Base-by-base conservation (phyloP, 2,113 vertebrate species). In the Glareola pratincola region DNA sequence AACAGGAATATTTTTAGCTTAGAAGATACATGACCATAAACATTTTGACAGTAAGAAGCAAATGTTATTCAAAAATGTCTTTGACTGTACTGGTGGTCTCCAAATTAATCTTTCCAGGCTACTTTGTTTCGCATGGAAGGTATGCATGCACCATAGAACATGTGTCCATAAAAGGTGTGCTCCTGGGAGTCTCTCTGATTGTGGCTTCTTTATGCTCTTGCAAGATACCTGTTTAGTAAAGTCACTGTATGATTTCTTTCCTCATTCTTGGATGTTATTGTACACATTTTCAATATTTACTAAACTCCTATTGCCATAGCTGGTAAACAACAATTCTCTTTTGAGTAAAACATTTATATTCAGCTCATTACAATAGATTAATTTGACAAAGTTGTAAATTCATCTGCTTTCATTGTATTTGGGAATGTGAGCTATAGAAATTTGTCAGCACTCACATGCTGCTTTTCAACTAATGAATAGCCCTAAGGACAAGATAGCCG, bases 401-500 rank as follows among this genome's bases (percentile, higher is more conserved):
- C 5, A 47, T 74, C 51, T 62, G 12, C 12, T 85, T 80, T 71
- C 47, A 78, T 29, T 66, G 6, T 75, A 32, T 48, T 51, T 45
- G 48, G 45, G n/a, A 73, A 56, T n/a, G 43, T 73, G 67, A 90
- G 53, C 91, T 77, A 50, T 10, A 91, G 83, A 81, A 97, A 97
- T 96, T 71, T 78, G 83, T 90, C 83, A 93, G 72, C 57, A 82
- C 60, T 92, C 88, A 74, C 14, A 59, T 34, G 73, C 30, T 96
- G 63, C 32, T 86, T 95, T 98, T 96, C 63, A 92, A 56, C 87
- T 96, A 91, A 78, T 84, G 82, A 87, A 74, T 87, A 75, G 63
- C 69, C 76, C 10, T 81, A 85, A 96, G 66, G 83, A 95, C 18
- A 86, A 92, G 82, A 93, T 53, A 60, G 21, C 30, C 3, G 1